Evolutionary conservation across 2,888 invertebrate species (phyloP), one percentile per base, ranked within the genome.

Genomic region (Dasysyrphus albostriatus): DNA sequence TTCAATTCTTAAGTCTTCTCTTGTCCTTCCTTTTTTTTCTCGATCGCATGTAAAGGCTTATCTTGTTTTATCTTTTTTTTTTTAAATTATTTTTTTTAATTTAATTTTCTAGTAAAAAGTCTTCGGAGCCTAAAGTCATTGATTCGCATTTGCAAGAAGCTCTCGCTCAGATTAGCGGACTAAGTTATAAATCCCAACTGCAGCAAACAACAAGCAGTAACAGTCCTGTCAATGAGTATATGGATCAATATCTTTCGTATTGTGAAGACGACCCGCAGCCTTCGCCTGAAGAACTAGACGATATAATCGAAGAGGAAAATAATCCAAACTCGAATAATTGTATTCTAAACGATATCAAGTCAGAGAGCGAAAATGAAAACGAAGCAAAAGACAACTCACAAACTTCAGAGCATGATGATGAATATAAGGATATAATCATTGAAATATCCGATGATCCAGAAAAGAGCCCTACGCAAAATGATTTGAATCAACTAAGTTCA

Each of bases 61-160:
- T 32, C 24, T 24, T 24, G 24, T 24, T 3, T 24, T 24, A 24
- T 2, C 24, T 24, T 32, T n/a, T n/a, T n/a, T n/a, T n/a, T n/a
- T 32, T 32, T 32, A 32, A 32, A 32, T 3, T 54, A 10, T 16
- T 16, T 77, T 44, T 58, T 42, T 61, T 65, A 67, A 51, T 74
- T 29, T 24, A 39, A 42, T 44, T 58, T 39, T 14, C 61, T 61
- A 90, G 90, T 88, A 92, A 92, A 87, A 91, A 92, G 39, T 90
- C 90, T 65, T 65, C 82, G 7, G 91, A 90, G 10, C 89, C 91
- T 2, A 92, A 91, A 58, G 91, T 90, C 0, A 79, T 92, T 44
- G 92, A 92, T 37, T 90, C 91, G 0, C 91, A 92, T 78, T 90
- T 92, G 3, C 91, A 92, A 82, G 92, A 92, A 89, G 92, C 92